Percentiles rank a stretch among this genome's conserved stretches.
These are phyloP conservation scores for Molossus alvarezi DNA, from an alignment of 2,797 vertebrate genomes.

Conservation along the genomic window DNA sequence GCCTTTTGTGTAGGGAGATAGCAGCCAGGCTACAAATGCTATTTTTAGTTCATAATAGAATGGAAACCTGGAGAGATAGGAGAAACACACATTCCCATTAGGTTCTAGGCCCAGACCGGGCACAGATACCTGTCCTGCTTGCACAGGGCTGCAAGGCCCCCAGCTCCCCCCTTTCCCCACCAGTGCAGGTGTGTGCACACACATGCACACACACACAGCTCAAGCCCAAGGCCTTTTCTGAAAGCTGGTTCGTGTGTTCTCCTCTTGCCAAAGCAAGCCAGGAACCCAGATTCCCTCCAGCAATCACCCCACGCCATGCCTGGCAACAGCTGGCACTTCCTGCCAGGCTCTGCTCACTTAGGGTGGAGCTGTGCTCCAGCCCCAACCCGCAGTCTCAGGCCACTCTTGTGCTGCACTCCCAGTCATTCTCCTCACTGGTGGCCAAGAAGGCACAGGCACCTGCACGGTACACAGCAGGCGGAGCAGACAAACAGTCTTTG, in stretches of 20 bases:
- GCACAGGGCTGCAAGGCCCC: neutral
- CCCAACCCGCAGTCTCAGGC: neutral
- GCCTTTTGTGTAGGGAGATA: constrained; percentile 99
- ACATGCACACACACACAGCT: accelerated
- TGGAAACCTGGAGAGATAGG: constrained; percentile 94
- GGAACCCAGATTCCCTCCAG: neutral
- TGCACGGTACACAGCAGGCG: neutral
- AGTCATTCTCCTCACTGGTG: neutral
- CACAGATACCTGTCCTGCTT: neutral
- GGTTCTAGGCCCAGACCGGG: neutral
- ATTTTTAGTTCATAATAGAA: constrained; percentile 99
- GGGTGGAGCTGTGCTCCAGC: neutral
- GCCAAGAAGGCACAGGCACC: neutral
- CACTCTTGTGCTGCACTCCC: too few species aligned
- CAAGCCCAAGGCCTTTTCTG: neutral
- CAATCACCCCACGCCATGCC: neutral
- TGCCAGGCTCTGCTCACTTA: accelerated
- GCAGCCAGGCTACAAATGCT: constrained; percentile 98
- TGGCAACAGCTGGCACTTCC: neutral
- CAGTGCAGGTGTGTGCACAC: accelerated
- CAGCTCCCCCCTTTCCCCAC: neutral
- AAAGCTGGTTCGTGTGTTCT: neutral
- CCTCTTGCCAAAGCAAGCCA: constrained; percentile 1
- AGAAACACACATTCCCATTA: constrained; percentile 37
- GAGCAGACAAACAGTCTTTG: neutral